phyloP scores from a whole-genome alignment of 1,140 invertebrate species.

The Cyphomyrmex costatus region DNA sequence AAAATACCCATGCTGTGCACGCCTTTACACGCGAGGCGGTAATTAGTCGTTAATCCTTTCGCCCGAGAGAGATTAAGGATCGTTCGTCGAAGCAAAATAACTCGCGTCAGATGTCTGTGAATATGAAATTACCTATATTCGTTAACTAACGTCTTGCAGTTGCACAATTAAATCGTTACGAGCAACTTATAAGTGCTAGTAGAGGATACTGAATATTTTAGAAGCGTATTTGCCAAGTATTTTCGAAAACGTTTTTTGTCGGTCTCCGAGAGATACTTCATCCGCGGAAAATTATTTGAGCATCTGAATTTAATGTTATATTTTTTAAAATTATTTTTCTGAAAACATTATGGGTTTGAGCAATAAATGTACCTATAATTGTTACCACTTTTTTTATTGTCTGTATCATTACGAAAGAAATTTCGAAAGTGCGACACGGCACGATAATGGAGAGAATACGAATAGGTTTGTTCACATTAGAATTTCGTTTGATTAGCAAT shows the following conservation, averaged over 20 bases:
- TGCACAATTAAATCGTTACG: not conserved
- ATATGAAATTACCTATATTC: not conserved
- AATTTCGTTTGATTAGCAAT: constrained; percentile 42
- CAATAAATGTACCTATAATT: not conserved
- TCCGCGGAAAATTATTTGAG: not conserved
- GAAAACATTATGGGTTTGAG: not conserved
- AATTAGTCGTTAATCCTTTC: constrained; percentile 42
- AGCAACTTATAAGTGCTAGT: not conserved
- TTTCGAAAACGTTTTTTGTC: not conserved
- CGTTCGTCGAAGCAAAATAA: constrained; percentile 15
- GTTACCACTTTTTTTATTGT: not conserved
- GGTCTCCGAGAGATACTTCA: no score
- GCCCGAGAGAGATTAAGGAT: not conserved
- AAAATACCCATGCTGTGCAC: constrained; percentile 11
- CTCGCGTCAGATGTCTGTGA: not conserved
- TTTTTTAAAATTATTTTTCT: not conserved
- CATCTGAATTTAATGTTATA: no score
- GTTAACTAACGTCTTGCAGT: not conserved
- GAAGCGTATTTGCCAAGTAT: no score
- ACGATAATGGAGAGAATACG: constrained; percentile 36
- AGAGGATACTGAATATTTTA: not conserved
- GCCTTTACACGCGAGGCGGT: constrained; percentile 31
- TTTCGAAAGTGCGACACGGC: constrained; percentile 5
- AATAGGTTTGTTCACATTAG: constrained; percentile 48
- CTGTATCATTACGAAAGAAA: not conserved